Conservation (phyloP, 2,888 invertebrate genomes). For the Chironomus tentans region DNA sequence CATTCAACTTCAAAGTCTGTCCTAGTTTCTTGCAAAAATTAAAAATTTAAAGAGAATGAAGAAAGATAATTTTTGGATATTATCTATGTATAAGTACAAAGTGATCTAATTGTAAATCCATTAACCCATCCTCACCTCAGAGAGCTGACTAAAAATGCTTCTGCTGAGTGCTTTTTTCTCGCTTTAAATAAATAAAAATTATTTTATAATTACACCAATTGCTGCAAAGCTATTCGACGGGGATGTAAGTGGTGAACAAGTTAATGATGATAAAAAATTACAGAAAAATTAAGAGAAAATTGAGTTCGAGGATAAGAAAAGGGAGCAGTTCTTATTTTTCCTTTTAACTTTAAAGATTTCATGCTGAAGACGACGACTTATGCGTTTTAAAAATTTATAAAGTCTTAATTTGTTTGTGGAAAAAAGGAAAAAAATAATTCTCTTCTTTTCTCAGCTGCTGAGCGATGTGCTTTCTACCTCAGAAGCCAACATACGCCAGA, state of each 20-base stretch:
- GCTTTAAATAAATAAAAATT: not conserved
- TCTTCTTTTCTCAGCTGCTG: not conserved
- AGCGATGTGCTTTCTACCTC: not conserved
- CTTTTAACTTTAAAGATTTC: too few relatives aligned
- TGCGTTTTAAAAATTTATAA: slow-evolving; percentile 20
- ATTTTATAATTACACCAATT: slow-evolving; percentile 18
- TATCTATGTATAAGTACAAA: too few relatives aligned
- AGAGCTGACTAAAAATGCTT: not conserved
- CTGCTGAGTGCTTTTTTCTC: slow-evolving; percentile 7
- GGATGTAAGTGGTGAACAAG: not conserved
- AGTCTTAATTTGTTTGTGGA: slow-evolving; percentile 16
- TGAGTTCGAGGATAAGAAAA: not conserved
- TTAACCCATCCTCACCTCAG: not conserved
- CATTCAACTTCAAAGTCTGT: too few relatives aligned
- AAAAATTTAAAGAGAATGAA: too few relatives aligned
- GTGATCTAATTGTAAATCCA: slow-evolving; percentile 3
- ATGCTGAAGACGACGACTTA: not conserved
- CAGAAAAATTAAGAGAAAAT: not conserved
- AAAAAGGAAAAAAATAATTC: not conserved
- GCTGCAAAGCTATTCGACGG: not conserved
- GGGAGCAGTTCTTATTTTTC: too few relatives aligned
- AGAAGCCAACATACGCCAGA: not conserved
- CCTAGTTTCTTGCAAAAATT: too few relatives aligned
- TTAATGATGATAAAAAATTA: too few relatives aligned
- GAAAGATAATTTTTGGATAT: too few relatives aligned